Evolutionary conservation across 2,113 vertebrate genomes (phyloP), one percentile per base, ranked within the genome.

Genomic region (Cryptotis parvus): DNA sequence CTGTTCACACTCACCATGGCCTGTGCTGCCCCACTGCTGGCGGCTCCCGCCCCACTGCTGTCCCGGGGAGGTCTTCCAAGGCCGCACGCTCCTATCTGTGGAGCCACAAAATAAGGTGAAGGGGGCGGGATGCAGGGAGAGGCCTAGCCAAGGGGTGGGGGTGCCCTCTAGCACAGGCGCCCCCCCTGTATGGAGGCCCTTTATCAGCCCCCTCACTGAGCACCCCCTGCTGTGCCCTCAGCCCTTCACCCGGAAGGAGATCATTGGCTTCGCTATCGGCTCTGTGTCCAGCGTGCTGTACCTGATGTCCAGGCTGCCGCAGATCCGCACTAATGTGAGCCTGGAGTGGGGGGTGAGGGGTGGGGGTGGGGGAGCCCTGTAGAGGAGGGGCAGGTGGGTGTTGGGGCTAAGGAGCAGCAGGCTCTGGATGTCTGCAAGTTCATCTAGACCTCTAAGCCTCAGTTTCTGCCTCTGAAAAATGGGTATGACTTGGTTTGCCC

Each of bases 241-340:
- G 99, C 93, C 97, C 22, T 99, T 99, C 96, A 98, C 95, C 43
- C 93, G 94, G 43, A 98, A 97, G 39, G 98, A 99, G 94, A 98
- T 99, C 31, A 31, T 99, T 0, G 99, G 99, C 16, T 99, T 99
- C 22, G 63, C 96, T 43, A 97, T 99, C 0, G 99, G 99, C 45
- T 99, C 99, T 0, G 0, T 99, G 78, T 99, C 99, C 9, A 99
- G 99, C 0, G 43, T 99, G 76, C 98, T 99, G 6, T 99, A 99
- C 97, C 98, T 99, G 83, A 96, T 96, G 66, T 99, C 99, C 89
- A 98, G 99, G 24, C 88, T 99, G 33, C 99, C 99, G 0, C 99
- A 99, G 97, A 99, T 99, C 80, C 97, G 97, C 96, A 99, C 98
- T 4, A 99, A 99, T 0, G 99, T 99, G 97, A 99, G 99, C 96